Base-by-base conservation (phyloP, 2,888 invertebrate genomes). In the Drosophila villosipedis region DNA sequence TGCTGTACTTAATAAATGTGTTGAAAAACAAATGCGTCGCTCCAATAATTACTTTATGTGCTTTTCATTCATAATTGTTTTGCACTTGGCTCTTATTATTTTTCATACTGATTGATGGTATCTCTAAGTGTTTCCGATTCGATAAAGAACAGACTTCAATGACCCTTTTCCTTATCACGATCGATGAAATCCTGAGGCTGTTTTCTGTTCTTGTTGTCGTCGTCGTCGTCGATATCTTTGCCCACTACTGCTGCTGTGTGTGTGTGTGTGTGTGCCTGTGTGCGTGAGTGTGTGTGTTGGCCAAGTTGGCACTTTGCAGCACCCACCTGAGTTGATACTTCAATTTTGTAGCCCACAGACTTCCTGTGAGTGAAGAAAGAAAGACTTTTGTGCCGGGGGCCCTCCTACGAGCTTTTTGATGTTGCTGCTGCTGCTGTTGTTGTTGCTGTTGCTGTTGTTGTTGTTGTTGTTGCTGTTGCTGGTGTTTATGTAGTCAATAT, bases 331-430 rank as follows among this genome's bases (percentile, higher is more conserved):
- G 78, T 47, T 68, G 74, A 58, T 67, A 78, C 78, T 80, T 68
- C 69, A 82, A 70, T 68, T 70, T 68, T 75, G 65, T 68, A 65
- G 83, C 85, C 85, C 85, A 85, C 85, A 55, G 76, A 89, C 85
- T 85, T 85, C 90, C 85, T 85, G 85, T 90, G 70, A 71, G 71
- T 71, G 80, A 88, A 80, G 54, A 35, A 14, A 82, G 84, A 78
- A 76, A 82, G 90, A 82, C 87, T 86, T 89, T 78, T 75, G 49
- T 35, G 35, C 25, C 16, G 55, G 25, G n/a, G n/a, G n/a, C 12
- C 73, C 88, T 75, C 88, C 84, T 75, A 84, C 84, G 73, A 80
- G 78, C 80, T 39, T 63, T 65, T 66, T 76, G 41, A 47, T 60
- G 49, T 47, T 64, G 55, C 28, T 47, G 52, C 30, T 60, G 25